These are phyloP conservation scores for Prinia subflava DNA, from an alignment of 2,113 vertebrate species.

Conservation along the genomic window DNA sequence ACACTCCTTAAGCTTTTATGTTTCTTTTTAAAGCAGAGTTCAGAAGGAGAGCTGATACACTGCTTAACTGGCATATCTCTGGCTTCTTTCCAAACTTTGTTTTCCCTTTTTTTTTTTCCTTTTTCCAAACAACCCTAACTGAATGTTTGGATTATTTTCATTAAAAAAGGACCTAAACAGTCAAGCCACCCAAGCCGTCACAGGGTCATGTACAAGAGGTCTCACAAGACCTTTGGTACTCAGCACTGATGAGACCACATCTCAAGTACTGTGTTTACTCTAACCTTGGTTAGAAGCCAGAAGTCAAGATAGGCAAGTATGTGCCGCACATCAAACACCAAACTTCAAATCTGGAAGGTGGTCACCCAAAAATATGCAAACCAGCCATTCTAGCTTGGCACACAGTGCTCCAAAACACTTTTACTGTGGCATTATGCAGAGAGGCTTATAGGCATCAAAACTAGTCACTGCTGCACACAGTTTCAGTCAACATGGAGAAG, in stretches of 20 bases:
- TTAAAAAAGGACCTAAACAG: neutral
- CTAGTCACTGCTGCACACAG: neutral
- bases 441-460: neutral
- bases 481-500: neutral
- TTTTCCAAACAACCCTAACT: neutral
- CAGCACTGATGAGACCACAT: neutral
- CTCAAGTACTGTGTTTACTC: neutral
- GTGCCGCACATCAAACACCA: neutral
- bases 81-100: neutral
- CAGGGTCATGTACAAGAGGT: neutral
- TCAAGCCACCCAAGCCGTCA: neutral
- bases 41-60: neutral
- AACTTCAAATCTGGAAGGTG: neutral
- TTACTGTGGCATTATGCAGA: neutral
- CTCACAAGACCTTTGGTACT: neutral
- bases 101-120: neutral
- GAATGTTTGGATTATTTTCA: neutral
- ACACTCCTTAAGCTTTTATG: neutral
- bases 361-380: neutral
- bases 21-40: neutral
- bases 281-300: neutral
- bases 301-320: neutral
- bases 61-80: neutral
- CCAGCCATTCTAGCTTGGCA: neutral
- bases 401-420: neutral